phyloP scores from a whole-genome alignment of 92 coral and sea anemone species.

The Palythoa caribaeorum region DNA sequence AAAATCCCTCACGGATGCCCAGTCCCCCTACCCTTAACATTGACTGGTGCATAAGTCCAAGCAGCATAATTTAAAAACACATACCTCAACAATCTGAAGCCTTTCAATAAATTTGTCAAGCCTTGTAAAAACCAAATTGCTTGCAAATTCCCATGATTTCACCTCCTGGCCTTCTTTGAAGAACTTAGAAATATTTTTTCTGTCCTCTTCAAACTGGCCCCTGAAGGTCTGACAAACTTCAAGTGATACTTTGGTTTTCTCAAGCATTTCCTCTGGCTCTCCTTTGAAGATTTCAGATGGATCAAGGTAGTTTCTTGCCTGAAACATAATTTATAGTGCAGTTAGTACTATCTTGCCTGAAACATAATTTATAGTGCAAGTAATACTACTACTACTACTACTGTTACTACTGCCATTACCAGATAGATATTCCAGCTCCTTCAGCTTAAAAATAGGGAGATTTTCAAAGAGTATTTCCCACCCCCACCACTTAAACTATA shows the following conservation, averaged over 20 bases:
- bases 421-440: too few species aligned
- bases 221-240: conserved; percentile 83
- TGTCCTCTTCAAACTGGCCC: conserved; percentile 83
- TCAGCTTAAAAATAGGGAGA: too few species aligned
- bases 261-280: conserved; percentile 93
- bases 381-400: too few species aligned
- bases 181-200: conserved; percentile 87
- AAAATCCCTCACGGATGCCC: too few species aligned
- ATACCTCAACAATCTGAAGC: conserved; percentile 89
- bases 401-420: too few species aligned
- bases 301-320: conserved; percentile 95
- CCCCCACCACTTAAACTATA: too few species aligned
- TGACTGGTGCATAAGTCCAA: neutral
- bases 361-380: too few species aligned
- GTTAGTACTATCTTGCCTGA: too few species aligned
- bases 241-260: conserved; percentile 85
- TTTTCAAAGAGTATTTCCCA: too few species aligned
- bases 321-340: too few species aligned
- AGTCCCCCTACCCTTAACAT: too few species aligned
- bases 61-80: neutral
- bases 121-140: conserved; percentile 92
- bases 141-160: conserved; percentile 97
- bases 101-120: conserved; percentile 93
- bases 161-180: conserved; percentile 89
- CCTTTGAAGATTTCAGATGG: conserved; percentile 98